phyloP scores from a whole-genome alignment of 2,113 vertebrate species.

The Myotis lucifugus region DNA sequence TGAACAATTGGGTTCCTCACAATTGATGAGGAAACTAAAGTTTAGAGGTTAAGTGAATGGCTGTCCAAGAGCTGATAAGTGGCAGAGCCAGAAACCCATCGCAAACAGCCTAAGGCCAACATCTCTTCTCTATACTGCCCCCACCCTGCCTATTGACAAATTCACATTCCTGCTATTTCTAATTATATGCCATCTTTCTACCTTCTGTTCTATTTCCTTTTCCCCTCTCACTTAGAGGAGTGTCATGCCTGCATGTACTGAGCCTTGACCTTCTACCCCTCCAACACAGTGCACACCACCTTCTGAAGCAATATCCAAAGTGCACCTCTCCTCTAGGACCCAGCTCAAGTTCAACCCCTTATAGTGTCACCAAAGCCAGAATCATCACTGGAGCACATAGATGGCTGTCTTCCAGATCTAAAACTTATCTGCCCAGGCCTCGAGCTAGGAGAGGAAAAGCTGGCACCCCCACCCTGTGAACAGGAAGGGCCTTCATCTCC shows the following conservation, averaged over 20 bases:
- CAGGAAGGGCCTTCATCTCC: background rate
- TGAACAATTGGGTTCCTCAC: background rate
- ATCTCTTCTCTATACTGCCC: background rate
- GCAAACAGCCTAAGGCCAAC: background rate
- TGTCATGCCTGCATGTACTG: background rate
- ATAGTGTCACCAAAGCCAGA: background rate
- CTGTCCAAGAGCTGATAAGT: background rate
- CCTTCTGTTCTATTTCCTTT: background rate
- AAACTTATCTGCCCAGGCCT: background rate
- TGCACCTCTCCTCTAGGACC: background rate
- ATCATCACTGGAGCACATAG: background rate
- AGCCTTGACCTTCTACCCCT: background rate
- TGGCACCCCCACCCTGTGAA: rapidly evolving
- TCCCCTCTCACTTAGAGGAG: background rate
- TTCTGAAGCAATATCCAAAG: background rate
- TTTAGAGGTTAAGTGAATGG: background rate
- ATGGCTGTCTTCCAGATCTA: background rate
- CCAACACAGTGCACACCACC: background rate
- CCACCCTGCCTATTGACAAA: background rate
- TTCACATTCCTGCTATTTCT: background rate
- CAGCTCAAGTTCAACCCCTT: background rate
- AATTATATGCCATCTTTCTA: background rate
- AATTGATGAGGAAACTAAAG: background rate
- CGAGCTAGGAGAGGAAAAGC: background rate
- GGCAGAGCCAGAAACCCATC: background rate